These are phyloP conservation scores for Leucopsar rothschildi DNA, from an alignment of 2,113 vertebrate species.

Conservation along the genomic window DNA sequence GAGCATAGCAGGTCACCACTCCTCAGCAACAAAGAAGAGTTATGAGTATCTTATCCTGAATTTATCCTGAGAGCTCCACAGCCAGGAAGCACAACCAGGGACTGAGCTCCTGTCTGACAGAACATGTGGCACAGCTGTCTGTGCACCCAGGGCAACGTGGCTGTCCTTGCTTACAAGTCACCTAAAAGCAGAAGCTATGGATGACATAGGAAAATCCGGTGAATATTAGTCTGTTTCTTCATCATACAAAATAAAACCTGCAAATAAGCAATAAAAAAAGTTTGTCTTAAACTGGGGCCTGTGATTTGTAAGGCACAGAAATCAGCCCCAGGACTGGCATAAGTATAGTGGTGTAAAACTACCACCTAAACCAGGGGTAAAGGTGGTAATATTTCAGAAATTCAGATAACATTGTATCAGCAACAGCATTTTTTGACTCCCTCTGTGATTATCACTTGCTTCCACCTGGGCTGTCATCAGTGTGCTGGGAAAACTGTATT, in stretches of 20 bases:
- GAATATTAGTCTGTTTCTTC: not conserved
- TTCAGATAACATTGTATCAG: not conserved
- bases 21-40: not conserved
- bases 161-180: fast-evolving
- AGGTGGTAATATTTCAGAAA: not conserved
- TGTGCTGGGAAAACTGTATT: not conserved
- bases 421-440: not conserved
- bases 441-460: not conserved
- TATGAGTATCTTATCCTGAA: not conserved
- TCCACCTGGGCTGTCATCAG: not conserved
- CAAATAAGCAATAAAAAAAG: not conserved
- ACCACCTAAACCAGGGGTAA: not conserved
- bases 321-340: fast-evolving
- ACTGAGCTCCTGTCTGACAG: not conserved
- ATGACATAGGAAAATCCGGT: not conserved
- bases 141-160: not conserved
- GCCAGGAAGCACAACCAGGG: not conserved
- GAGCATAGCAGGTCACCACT: not conserved
- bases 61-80: not conserved
- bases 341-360: not conserved
- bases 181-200: not conserved
- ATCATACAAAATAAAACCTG: not conserved
- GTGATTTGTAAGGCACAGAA: not conserved
- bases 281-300: not conserved
- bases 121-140: fast-evolving